Evolutionary conservation across 2,888 invertebrate species (phyloP).

Genomic region (Barypeithes pellucidus): DNA sequence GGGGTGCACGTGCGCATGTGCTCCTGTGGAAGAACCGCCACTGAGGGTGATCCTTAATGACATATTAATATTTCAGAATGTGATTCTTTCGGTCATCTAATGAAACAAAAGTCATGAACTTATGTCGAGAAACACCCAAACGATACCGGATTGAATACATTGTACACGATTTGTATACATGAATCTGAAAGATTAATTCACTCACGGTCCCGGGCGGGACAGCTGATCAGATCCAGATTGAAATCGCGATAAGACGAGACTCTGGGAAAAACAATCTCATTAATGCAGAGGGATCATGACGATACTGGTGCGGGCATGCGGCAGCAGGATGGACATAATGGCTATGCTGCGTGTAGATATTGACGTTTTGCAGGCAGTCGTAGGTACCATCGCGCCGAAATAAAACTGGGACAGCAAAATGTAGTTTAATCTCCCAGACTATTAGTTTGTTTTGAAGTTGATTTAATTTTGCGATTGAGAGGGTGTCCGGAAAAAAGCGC

Average conservation of each 20-base stretch:
- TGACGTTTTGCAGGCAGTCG: neutral
- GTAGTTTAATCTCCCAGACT: too few species aligned
- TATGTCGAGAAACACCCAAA: neutral
- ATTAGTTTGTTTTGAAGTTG: too few species aligned
- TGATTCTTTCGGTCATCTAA: too few species aligned
- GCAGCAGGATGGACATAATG: slow-evolving; percentile 35
- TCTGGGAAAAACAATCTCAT: slow-evolving; percentile 66
- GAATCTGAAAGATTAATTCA: slow-evolving; percentile 63
- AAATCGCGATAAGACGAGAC: slow-evolving; percentile 61
- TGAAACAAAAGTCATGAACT: too few species aligned
- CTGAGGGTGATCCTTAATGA: too few species aligned
- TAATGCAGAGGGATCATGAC: slow-evolving; percentile 62
- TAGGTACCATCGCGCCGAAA: too few species aligned
- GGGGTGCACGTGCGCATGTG: too few species aligned
- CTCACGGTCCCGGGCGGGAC: slow-evolving; percentile 62
- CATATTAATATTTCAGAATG: too few species aligned
- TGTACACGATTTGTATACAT: slow-evolving; percentile 31
- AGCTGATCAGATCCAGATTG: slow-evolving; percentile 66
- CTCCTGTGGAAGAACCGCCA: too few species aligned
- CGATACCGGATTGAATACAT: slow-evolving; percentile 4
- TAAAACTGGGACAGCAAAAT: too few species aligned
- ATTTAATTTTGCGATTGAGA: too few species aligned
- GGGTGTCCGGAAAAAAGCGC: too few species aligned
- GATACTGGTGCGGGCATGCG: slow-evolving; percentile 19
- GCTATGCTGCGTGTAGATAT: neutral